Base-by-base conservation (phyloP, 2,113 vertebrate genomes). In the Mellivora capensis region DNA sequence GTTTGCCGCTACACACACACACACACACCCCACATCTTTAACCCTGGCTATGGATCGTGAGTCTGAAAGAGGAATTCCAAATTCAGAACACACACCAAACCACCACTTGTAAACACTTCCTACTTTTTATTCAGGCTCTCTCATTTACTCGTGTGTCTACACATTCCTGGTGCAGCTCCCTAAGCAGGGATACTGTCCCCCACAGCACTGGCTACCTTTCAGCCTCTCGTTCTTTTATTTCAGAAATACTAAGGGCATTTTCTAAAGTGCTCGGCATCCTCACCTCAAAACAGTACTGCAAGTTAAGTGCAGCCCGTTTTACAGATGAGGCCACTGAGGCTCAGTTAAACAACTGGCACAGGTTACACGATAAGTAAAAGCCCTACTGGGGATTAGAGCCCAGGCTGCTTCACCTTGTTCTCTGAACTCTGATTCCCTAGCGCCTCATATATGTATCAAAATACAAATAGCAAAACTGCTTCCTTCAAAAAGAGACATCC, bases 51-150 rank as follows among this genome's bases (percentile, higher is more conserved):
- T 76, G n/a, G 64, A 77, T 59, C 31, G 76, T 37, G 71, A 62
- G 69, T 64, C n/a, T 74, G 31, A 87, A 80, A 82, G 64, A 97
- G 59, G n/a, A 92, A 88, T 91, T 84, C 61, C 54, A 81, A 93
- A 91, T 37, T 79, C 79, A 91, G 83, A 89, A 76, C 61, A 76
- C 31, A 91, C 8, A 86, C 49, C 80, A 72, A 74, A 20, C 47
- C 25, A 31, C 15, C 49, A 37, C 81, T 83, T 21, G 21, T 23
- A 83, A 92, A 52, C 76, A 90, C 76, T 72, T 89, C 6, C 79
- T 25, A 77, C 76, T 88, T 87, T 61, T 61, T 31, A 87, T 14
- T 80, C 47, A 15, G 6, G 13, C 67, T 71, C 64, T 64, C 83
- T 82, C 67, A 10, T 31, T 69, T 17, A 54, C 71, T 74, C 61